Conservation (phyloP, 1,140 invertebrate genomes). For the Ruditapes philippinarum region DNA sequence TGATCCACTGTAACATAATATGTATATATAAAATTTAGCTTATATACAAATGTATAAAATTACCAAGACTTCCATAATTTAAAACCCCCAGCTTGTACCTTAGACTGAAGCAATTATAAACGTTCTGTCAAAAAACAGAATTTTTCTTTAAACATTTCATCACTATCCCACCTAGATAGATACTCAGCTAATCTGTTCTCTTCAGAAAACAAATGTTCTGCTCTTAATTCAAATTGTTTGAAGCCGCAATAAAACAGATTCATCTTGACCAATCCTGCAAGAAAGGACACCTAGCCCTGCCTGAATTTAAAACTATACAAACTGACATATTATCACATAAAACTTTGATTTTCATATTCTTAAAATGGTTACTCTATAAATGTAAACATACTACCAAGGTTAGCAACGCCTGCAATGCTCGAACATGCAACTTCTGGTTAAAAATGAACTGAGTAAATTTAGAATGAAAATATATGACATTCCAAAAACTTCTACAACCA, state of each 20-base stretch:
- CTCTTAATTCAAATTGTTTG: not conserved
- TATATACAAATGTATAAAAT: no score
- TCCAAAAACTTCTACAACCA: not conserved
- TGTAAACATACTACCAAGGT: no score
- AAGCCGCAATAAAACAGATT: not conserved
- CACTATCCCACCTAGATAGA: not conserved
- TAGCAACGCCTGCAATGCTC: no score
- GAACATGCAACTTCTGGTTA: no score
- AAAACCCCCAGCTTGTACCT: not conserved
- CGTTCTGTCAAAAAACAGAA: not conserved
- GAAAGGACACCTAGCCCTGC: not conserved
- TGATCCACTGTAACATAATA: not conserved
- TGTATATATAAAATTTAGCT: no score
- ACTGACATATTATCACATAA: not conserved
- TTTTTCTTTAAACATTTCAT: not conserved
- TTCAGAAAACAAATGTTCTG: not conserved
- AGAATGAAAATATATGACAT: not conserved
- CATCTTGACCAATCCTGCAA: not conserved
- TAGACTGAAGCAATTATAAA: not conserved
- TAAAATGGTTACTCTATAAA: not conserved
- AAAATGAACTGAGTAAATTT: not conserved
- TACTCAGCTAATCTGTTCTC: not conserved
- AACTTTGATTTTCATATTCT: not conserved
- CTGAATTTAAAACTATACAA: conserved; percentile 8
- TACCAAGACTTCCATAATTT: no score